Conservation (phyloP, 1,140 invertebrate genomes). For the Diuraphis noxia region DNA sequence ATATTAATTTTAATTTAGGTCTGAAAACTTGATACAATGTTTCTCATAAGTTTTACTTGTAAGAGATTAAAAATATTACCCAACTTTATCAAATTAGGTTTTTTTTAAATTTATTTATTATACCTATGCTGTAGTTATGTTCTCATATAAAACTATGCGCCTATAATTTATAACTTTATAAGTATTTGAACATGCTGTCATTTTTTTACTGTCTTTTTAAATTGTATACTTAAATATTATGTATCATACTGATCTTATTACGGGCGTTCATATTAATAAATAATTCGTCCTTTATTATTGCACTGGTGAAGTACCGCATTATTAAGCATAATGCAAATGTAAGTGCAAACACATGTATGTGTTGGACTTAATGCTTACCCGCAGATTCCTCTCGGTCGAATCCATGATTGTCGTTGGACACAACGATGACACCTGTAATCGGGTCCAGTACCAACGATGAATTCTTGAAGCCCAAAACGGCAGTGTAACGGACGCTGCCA, state of each 20-base stretch:
- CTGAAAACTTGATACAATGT: too few relatives aligned
- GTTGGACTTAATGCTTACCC: slow-evolving; percentile 57
- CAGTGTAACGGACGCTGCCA: slow-evolving; percentile 65
- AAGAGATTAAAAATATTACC: too few relatives aligned
- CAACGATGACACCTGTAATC: slow-evolving; percentile 76
- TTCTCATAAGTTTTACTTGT: too few relatives aligned
- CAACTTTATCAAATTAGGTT: too few relatives aligned
- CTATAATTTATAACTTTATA: too few relatives aligned
- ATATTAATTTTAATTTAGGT: too few relatives aligned
- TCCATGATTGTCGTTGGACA: slow-evolving; percentile 71
- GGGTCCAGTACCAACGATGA: slow-evolving; percentile 77
- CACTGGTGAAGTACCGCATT: not conserved
- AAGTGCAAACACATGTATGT: too few relatives aligned
- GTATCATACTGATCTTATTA: not conserved
- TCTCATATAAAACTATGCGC: too few relatives aligned
- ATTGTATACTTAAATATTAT: not conserved
- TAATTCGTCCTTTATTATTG: not conserved
- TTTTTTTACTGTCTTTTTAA: not conserved
- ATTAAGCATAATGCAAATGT: not conserved
- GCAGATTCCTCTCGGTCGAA: slow-evolving; percentile 82
- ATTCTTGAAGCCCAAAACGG: slow-evolving; percentile 74
- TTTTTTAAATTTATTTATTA: too few relatives aligned
- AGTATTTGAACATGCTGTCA: too few relatives aligned
- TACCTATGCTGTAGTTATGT: too few relatives aligned
- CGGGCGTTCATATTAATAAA: not conserved